Evolutionary conservation across 2,888 invertebrate species (phyloP).

Genomic region (Subacronicta megacephala): DNA sequence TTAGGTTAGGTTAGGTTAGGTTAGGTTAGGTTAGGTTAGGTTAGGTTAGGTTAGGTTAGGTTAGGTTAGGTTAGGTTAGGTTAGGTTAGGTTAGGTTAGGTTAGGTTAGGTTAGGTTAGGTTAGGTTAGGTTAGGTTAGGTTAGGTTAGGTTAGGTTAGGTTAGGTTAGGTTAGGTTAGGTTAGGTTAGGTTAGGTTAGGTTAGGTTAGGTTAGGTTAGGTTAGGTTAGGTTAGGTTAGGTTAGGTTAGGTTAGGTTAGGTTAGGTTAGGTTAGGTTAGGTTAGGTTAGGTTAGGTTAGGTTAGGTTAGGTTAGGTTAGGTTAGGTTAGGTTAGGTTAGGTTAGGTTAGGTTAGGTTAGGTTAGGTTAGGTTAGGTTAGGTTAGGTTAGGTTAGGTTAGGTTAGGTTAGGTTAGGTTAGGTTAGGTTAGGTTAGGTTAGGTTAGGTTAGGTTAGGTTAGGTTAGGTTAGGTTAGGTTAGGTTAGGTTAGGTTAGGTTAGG

Average conservation of each 20-base stretch:
- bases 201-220: conserved; percentile 2
- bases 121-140: conserved; percentile 32
- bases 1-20: conserved; percentile 31
- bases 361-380: conserved; percentile 14
- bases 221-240: conserved; percentile 14
- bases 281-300: conserved; percentile 15
- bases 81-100: conserved; percentile 34
- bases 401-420: conserved; percentile 3
- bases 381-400: conserved; percentile 14
- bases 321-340: conserved; percentile 15
- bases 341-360: conserved; percentile 14
- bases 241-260: conserved; percentile 15
- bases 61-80: conserved; percentile 31
- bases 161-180: conserved; percentile 23
- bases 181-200: conserved; percentile 3
- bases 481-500: conserved; percentile 3
- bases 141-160: conserved; percentile 35
- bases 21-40: conserved; percentile 37
- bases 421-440: conserved; percentile 3
- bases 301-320: conserved; percentile 15
- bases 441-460: conserved; percentile 3
- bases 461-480: conserved; percentile 3
- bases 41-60: conserved; percentile 35
- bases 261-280: conserved; percentile 15
- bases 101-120: conserved; percentile 28